Evolutionary conservation across 2,888 invertebrate genomes (phyloP), one percentile per base, ranked within the genome.

Genomic region (Liodrosophila aerea): DNA sequence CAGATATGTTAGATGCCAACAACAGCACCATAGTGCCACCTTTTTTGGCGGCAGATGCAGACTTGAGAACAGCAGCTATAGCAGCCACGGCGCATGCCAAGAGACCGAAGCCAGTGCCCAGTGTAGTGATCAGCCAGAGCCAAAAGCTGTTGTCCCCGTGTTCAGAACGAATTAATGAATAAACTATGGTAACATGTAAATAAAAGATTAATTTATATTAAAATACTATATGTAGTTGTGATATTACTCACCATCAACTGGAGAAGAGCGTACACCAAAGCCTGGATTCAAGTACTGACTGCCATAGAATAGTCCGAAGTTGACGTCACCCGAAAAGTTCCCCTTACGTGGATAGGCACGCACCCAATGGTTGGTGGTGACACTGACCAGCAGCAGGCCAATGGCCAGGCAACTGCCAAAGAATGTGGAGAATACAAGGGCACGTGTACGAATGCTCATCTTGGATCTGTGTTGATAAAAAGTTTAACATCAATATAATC

Each of bases 301-400:
- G 0, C 98, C 98, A 81, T 94, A 94, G 86, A 98, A 96, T 7
- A 98, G 92, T 0, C 98, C 98, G 87, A 97, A 96, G 87, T 94
- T 93, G 60, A 97, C 93, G 70, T 92, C 91, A 0, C 96, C 77
- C 27, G 92, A 91, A 47, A 88, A 85, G 60, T 88, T 88, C 8
- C 41, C 33, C n/a, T 94, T 90, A 76, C 92, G 92, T 1, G 95
- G 94, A 66, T 91, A 91, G 0, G 95, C 94, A 45, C 92, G 92
- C 31, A 95, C 92, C 96, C 96, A 96, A 77, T 94, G 93, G 80
- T 94, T 94, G 8, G 95, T 95, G 0, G 94, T 94, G 64, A 96
- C 90, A 56, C 95, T 93, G 33, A 94, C 94, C 43, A 95, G 92
- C 13, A 95, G 90, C 30, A 96, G 89, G 13, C 94, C 94, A 63